Conservation (phyloP, 2,888 invertebrate species). For the Parapristionchus giblindavisi region DNA sequence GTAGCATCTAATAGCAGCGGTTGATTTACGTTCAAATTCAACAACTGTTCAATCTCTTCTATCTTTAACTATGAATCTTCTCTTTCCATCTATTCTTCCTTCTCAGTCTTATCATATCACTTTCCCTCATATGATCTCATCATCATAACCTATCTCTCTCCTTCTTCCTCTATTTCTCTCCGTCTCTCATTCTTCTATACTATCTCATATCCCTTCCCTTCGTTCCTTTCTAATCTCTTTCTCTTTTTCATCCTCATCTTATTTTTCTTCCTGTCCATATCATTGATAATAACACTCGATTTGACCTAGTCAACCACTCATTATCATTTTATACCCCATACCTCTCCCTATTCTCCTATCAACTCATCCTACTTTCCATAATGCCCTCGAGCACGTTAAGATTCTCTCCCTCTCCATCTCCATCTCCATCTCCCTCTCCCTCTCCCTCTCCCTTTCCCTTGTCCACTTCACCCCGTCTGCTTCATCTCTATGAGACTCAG, state of each 20-base stretch:
- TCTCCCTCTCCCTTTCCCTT: slow-evolving; percentile 19
- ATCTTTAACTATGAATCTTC: slow-evolving; percentile 13
- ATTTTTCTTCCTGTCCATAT: slow-evolving; percentile 4
- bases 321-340: slow-evolving; percentile 1
- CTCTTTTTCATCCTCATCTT: slow-evolving; percentile 28
- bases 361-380: slow-evolving; percentile 30
- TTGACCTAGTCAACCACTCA: background rate
- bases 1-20: too few species aligned
- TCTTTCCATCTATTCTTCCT: slow-evolving; percentile 7
- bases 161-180: slow-evolving; percentile 29
- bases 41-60: too few species aligned
- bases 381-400: slow-evolving; percentile 26
- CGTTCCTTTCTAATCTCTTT: slow-evolving; percentile 41
- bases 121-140: too few species aligned
- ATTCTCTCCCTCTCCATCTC: slow-evolving; percentile 43
- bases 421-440: slow-evolving; percentile 37
- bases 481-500: slow-evolving; percentile 38
- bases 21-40: too few species aligned
- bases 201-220: background rate
- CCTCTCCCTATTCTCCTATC: background rate
- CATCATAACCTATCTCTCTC: too few species aligned
- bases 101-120: too few species aligned
- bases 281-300: background rate
- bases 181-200: background rate
- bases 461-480: slow-evolving; percentile 36